Percentiles rank a stretch among this genome's conserved stretches.
phyloP scores from a whole-genome alignment of 2,113 vertebrate species.

The Limnothrissa miodon region DNA sequence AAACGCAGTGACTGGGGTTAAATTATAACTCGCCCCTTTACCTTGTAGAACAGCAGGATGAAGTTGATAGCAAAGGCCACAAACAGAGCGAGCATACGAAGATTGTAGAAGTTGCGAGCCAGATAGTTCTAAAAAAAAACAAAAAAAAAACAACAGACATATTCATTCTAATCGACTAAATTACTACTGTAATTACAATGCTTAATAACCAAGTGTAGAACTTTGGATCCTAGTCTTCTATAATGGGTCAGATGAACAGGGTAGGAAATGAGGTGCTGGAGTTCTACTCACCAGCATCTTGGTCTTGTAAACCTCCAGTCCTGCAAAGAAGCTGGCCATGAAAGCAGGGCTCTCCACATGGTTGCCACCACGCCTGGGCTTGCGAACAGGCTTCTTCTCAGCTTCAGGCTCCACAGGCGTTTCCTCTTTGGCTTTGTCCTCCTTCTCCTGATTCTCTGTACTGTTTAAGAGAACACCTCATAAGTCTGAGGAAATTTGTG shows the following conservation, averaged over 20 bases:
- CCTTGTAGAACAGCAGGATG: slow-evolving; percentile 99
- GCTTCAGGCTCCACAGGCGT: slow-evolving; percentile 68
- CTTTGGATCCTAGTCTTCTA: neutral
- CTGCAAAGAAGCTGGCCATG: slow-evolving; percentile 86
- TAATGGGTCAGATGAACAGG: neutral
- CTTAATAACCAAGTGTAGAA: neutral
- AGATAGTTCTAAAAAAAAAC: slow-evolving; percentile 82
- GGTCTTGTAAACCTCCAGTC: slow-evolving; percentile 83
- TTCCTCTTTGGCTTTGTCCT: slow-evolving; percentile 83
- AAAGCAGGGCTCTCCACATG: slow-evolving; percentile 81
- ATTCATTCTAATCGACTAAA: no score
- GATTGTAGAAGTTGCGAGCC: slow-evolving; percentile 98
- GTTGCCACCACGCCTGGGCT: slow-evolving; percentile 70
- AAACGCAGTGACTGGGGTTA: no score
- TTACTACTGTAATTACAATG: no score
- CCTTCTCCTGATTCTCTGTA: slow-evolving; percentile 90
- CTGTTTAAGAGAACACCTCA: slow-evolving; percentile 62
- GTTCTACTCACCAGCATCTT: slow-evolving; percentile 82
- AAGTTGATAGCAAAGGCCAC: slow-evolving; percentile 98
- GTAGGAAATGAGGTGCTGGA: neutral
- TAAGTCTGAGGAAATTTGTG: no score
- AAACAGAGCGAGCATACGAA: slow-evolving; percentile 93
- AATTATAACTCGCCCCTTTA: slow-evolving; percentile 50
- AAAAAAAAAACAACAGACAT: neutral
- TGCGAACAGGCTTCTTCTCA: slow-evolving; percentile 74